phyloP scores from a whole-genome alignment of 1,140 invertebrate genomes.

The Listronotus oregonensis region DNA sequence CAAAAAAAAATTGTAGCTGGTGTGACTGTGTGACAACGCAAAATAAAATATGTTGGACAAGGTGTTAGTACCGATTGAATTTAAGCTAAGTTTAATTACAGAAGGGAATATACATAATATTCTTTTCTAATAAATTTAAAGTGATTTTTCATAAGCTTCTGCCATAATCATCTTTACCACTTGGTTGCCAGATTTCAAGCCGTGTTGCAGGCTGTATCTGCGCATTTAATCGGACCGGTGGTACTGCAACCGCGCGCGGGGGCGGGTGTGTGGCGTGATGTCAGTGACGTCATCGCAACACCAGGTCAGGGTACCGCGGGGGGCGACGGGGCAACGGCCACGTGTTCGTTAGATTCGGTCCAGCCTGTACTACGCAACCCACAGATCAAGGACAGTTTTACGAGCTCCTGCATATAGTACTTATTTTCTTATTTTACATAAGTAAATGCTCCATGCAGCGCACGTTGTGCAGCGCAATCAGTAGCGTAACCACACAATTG shows the following conservation, averaged over 20 bases:
- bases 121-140: neutral
- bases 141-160: conserved; percentile 11
- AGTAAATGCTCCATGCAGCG: conserved; percentile 40
- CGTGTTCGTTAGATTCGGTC: conserved; percentile 52
- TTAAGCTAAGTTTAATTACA: neutral
- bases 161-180: conserved; percentile 37
- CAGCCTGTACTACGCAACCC: conserved; percentile 56
- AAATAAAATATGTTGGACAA: too few relatives aligned
- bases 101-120: neutral
- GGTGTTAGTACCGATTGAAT: too few relatives aligned
- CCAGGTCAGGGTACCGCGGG: conserved; percentile 24
- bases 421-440: conserved; percentile 52
- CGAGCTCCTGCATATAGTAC: conserved; percentile 55
- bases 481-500: conserved; percentile 17
- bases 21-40: too few relatives aligned
- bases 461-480: conserved; percentile 35
- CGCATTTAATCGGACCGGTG: conserved; percentile 50
- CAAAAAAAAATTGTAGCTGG: too few relatives aligned
- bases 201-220: conserved; percentile 44
- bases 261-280: conserved; percentile 48
- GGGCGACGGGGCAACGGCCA: conserved; percentile 45
- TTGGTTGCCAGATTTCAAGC: conserved; percentile 43
- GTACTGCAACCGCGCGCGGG: conserved; percentile 40
- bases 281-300: conserved; percentile 47
- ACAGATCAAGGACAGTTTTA: conserved; percentile 58